Evolutionary conservation across 2,888 invertebrate species (phyloP), one percentile per base, ranked within the genome.

Genomic region (Melieria picta): DNA sequence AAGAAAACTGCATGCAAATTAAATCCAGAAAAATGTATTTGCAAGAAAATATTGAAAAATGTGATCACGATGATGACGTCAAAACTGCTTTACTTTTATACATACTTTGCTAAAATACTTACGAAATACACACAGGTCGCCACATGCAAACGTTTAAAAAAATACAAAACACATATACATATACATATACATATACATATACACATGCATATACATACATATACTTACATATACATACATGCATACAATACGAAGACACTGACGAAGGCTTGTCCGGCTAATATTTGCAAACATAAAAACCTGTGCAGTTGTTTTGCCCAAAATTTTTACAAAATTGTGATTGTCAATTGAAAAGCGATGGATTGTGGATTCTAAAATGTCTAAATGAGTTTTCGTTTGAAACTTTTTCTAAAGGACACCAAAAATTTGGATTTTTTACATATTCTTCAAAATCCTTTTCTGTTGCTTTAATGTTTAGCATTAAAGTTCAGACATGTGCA

Each of bases 41-140:
- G 55, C 65, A 61, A 58, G 13, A 13, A 61, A 71, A 58, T 13
- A 64, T 7, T 46, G n/a, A 67, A 43, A 52, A 68, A 67, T 67
- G 67, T 67, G 67, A 70, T 64, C 50, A 70, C 65, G 45, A 60
- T 72, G 68, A 68, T 69, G 65, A 65, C 62, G 72, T 72, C n/a
- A 65, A 73, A 71, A 73, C 71, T 71, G 78, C 77, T 78, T 78
- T 77, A 76, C 67, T 75, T 76, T 76, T 78, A 72, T 78, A 30
- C 30, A 30, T 30, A 77, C 72, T 75, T 78, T 77, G 76, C 75
- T 69, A 30, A 52, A 42, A 57, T 61, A 69, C 62, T 30, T 60
- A 48, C 30, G 10, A 47, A 13, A 56, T 65, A 46, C 45, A 57
- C 30, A 66, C 7, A 57, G 56, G 55, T 57, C 43, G 13, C 30